phyloP scores from a whole-genome alignment of 2,888 invertebrate genomes.

The Osedax frankpressi region DNA sequence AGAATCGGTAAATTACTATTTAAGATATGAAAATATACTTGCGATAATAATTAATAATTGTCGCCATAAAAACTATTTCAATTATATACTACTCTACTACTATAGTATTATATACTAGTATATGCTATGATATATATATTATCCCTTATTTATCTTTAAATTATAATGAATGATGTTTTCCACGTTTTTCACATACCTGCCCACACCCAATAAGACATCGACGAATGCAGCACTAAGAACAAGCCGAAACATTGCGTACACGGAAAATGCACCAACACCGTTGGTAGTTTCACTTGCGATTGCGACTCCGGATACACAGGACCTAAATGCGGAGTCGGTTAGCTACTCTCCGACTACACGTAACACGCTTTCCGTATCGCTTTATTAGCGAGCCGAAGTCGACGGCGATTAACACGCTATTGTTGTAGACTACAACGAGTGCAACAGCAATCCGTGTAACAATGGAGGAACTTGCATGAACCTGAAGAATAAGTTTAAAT shows the following conservation, averaged over 20 bases:
- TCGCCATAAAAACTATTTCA: no score
- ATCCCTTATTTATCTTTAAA: no score
- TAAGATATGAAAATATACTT: no score
- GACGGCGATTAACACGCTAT: no score
- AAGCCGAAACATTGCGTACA: neutral
- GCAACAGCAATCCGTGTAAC: neutral
- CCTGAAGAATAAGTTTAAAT: neutral
- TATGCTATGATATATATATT: no score
- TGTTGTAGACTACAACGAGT: neutral
- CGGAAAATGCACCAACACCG: neutral
- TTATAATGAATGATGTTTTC: no score
- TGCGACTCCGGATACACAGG: neutral
- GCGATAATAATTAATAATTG: no score
- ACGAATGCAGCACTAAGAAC: neutral
- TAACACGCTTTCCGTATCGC: neutral
- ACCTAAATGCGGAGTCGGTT: neutral
- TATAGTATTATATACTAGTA: no score
- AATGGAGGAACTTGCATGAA: neutral
- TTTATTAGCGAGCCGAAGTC: no score
- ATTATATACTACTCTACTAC: no score
- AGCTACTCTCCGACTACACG: neutral
- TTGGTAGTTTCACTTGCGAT: neutral
- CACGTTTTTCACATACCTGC: neutral
- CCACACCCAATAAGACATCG: neutral
- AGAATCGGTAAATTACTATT: no score